Conservation (phyloP, 1,140 invertebrate species). For the Lithobius niger region DNA sequence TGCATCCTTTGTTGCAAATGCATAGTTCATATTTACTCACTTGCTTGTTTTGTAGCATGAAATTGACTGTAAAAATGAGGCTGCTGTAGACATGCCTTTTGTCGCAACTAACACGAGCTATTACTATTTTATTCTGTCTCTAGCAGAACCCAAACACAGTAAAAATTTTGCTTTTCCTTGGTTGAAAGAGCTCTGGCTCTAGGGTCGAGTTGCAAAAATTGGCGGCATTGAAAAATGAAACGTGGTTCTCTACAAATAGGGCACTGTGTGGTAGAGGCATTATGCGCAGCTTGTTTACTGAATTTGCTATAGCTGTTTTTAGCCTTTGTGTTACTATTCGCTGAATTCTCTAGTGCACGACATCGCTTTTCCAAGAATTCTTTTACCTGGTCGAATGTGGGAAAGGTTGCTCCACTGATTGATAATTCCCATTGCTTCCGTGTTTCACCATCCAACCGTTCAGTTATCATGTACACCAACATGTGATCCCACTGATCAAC, state of each 20-base stretch:
- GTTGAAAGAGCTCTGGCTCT: no score
- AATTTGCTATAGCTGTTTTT: not conserved
- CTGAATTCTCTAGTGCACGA: not conserved
- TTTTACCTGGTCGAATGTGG: not conserved
- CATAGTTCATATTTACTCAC: no score
- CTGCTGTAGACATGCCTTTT: no score
- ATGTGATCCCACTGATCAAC: constrained; percentile 7
- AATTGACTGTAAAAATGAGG: no score
- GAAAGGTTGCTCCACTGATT: not conserved
- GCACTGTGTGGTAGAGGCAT: not conserved
- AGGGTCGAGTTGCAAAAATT: no score
- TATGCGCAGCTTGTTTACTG: not conserved
- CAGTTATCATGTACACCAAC: constrained; percentile 7
- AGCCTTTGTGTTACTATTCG: not conserved
- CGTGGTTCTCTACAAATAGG: not conserved
- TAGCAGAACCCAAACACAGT: no score
- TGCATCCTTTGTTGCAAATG: no score
- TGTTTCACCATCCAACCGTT: constrained; percentile 13
- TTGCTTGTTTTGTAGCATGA: no score
- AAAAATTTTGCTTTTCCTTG: no score
- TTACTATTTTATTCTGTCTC: no score
- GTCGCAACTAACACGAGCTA: no score
- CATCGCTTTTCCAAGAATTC: not conserved
- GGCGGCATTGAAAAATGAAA: not conserved
- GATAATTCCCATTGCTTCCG: constrained; percentile 1